Percentiles rank a stretch among this genome's conserved stretches.
These are phyloP conservation scores for Oncorhynchus gorbuscha DNA, from an alignment of 2,113 vertebrate genomes.

Conservation along the genomic window DNA sequence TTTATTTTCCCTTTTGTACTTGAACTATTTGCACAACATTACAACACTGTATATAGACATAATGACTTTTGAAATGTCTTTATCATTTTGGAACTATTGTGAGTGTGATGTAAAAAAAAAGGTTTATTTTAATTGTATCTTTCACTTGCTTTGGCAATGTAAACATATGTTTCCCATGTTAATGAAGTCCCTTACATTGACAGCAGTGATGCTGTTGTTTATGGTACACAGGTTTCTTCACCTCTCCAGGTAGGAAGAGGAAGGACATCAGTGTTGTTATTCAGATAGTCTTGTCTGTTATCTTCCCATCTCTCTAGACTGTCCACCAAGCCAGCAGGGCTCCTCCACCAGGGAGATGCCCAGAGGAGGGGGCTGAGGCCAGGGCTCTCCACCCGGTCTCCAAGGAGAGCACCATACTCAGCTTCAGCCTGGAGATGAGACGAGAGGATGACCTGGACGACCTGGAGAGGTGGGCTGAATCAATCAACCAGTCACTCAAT, in stretches of 20 bases:
- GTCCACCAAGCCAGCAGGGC: constrained; percentile 48
- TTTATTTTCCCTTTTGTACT: too few species aligned
- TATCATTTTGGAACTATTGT: too few species aligned
- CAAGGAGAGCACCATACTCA: constrained; percentile 48
- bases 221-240: background rate
- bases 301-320: constrained; percentile 44
- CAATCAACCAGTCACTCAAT: too few species aligned
- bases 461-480: background rate
- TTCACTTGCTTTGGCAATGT: too few species aligned
- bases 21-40: too few species aligned
- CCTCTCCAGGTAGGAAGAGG: background rate
- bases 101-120: too few species aligned
- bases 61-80: too few species aligned
- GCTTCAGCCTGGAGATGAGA: constrained; percentile 61
- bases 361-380: constrained; percentile 10
- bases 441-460: constrained; percentile 28
- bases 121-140: too few species aligned
- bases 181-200: too few species aligned
- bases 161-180: too few species aligned
- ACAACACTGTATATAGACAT: too few species aligned
- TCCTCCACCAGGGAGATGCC: background rate
- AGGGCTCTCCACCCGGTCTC: constrained; percentile 39
- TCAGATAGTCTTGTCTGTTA: background rate
- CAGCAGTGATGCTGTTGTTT: background rate
- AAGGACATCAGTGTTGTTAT: background rate